Conservation (phyloP, 2,888 invertebrate genomes). For the Campoplex nolae region DNA sequence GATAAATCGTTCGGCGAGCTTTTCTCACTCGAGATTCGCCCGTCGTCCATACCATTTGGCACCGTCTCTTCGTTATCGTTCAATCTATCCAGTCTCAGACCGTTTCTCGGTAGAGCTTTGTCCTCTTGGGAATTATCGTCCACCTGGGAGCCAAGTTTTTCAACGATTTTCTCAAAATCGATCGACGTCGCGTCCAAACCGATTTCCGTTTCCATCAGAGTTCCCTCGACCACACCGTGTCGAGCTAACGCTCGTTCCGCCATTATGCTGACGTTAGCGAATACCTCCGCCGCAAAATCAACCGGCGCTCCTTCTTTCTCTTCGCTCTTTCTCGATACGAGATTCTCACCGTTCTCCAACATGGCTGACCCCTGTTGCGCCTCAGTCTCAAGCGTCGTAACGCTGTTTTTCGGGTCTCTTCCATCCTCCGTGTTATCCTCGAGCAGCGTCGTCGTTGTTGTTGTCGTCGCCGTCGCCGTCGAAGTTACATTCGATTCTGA, state of each 20-base stretch:
- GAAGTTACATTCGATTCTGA: neutral
- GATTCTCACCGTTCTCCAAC: conserved; percentile 15
- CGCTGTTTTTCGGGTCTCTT: neutral
- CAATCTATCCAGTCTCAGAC: conserved; percentile 16
- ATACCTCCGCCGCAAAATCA: conserved; percentile 70
- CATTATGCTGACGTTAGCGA: conserved; percentile 66
- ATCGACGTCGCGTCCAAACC: conserved; percentile 65
- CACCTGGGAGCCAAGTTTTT: conserved; percentile 45
- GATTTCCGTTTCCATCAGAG: conserved; percentile 68
- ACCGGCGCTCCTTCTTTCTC: conserved; percentile 56
- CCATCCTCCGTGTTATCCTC: neutral
- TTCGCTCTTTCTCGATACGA: conserved; percentile 38
- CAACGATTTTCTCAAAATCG: conserved; percentile 65
- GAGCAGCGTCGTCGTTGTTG: neutral
- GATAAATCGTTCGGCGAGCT: neutral
- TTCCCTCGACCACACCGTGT: conserved; percentile 63
- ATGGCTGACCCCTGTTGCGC: neutral
- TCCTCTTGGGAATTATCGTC: neutral
- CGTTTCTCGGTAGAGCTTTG: conserved; percentile 3
- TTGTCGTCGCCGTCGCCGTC: neutral
- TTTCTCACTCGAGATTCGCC: conserved; percentile 10
- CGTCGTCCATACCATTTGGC: conserved; percentile 48
- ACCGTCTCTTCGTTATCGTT: conserved; percentile 37
- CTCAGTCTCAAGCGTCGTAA: neutral
- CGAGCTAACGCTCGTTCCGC: conserved; percentile 52